Evolutionary conservation across 2,113 vertebrate species (phyloP).

Genomic region (Myotis davidii): DNA sequence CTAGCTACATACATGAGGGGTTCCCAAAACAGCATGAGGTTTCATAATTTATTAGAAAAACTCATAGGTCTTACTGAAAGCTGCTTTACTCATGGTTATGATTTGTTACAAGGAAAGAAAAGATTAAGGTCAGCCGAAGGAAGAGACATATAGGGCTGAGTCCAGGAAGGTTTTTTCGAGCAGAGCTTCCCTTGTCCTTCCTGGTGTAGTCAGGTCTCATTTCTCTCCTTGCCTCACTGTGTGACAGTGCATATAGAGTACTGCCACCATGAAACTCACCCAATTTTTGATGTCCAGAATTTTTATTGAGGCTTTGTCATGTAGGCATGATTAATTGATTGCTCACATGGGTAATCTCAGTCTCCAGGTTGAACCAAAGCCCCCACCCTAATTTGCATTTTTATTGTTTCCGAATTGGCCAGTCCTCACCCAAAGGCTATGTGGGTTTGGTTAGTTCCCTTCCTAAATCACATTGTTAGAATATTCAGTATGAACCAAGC

Average conservation of each 20-base stretch:
- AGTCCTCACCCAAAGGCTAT: neutral
- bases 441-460: neutral
- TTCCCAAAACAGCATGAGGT: neutral
- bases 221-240: neutral
- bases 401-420: constrained; percentile 2
- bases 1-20: neutral
- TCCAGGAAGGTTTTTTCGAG: neutral
- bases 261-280: neutral
- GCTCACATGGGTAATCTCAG: neutral
- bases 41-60: neutral
- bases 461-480: neutral
- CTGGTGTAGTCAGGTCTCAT: neutral
- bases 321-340: neutral
- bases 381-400: neutral
- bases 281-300: neutral
- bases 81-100: neutral
- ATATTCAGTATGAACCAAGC: neutral
- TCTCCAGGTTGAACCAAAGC: neutral
- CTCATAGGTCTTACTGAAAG: neutral
- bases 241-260: neutral
- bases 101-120: neutral
- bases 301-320: neutral
- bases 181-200: neutral
- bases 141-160: neutral
- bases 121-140: constrained; percentile 3